A percentile compares a stretch with the other conserved stretches of the same genome.
phyloP scores from a whole-genome alignment of 2,113 vertebrate species.

The Hucho hucho region DNA sequence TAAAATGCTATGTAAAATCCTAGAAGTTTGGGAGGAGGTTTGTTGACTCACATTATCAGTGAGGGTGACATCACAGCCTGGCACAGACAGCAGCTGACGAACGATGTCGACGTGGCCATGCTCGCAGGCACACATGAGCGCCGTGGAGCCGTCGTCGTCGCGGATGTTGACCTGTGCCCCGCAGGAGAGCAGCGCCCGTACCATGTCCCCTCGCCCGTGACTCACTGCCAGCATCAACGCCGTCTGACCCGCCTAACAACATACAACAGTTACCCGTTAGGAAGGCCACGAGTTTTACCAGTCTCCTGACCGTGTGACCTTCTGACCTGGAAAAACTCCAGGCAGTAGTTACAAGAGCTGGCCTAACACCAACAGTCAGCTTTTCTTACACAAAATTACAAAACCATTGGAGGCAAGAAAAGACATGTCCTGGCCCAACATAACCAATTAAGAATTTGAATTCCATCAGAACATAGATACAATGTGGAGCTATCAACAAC shows the following conservation, averaged over 20 bases:
- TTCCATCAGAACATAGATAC: neutral
- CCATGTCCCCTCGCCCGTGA: slow-evolving; percentile 86
- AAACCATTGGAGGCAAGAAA: neutral
- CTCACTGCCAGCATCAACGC: slow-evolving; percentile 91
- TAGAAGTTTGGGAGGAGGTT: slow-evolving; percentile 10
- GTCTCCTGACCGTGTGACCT: too few species aligned
- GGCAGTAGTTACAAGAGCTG: neutral
- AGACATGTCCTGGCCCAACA: neutral
- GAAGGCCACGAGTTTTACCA: too few species aligned
- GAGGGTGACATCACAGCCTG: slow-evolving; percentile 80
- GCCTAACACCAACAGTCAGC: neutral
- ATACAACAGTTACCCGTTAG: slow-evolving; percentile 2
- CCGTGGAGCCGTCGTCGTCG: slow-evolving; percentile 87
- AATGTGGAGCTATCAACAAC: neutral
- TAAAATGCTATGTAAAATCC: slow-evolving; percentile 24
- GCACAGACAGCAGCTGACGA: slow-evolving; percentile 82
- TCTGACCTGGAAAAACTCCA: too few species aligned
- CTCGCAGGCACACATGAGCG: slow-evolving; percentile 91
- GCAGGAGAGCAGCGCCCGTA: slow-evolving; percentile 82
- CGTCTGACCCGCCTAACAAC: slow-evolving; percentile 83
- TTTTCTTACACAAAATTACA: neutral
- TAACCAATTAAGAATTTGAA: neutral
- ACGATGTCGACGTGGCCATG: slow-evolving; percentile 89
- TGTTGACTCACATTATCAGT: slow-evolving; percentile 79
- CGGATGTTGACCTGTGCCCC: slow-evolving; percentile 84